phyloP scores from a whole-genome alignment of 2,797 vertebrate genomes.

The Clarias fuscus region DNA sequence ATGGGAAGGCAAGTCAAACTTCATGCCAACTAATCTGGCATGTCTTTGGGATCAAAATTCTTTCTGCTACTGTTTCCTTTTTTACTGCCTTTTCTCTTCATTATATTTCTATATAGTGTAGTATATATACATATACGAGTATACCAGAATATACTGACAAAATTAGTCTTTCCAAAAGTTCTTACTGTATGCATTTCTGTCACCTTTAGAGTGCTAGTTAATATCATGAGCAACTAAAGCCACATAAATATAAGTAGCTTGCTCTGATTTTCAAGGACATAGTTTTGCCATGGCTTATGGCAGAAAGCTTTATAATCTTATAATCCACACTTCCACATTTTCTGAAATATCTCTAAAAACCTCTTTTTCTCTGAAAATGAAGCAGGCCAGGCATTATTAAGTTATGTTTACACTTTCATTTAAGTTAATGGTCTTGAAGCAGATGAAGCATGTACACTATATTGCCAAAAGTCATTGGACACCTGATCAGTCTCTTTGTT shows the following conservation, averaged over 20 bases:
- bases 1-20: conserved; percentile 50
- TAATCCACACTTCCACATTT: neutral
- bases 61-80: conserved; percentile 7
- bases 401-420: neutral
- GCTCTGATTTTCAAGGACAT: neutral
- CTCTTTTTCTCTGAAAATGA: neutral
- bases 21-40: conserved; percentile 56
- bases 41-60: conserved; percentile 41
- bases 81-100: conserved; percentile 3
- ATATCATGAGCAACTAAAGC: neutral
- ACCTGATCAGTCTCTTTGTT: neutral
- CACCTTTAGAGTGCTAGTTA: neutral
- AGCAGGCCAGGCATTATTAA: conserved; percentile 16
- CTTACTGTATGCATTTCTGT: neutral
- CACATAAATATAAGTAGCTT: neutral
- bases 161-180: neutral
- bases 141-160: neutral
- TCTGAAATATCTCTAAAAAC: neutral
- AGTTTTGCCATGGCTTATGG: neutral
- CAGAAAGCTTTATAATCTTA: neutral
- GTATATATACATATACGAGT: neutral
- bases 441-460: neutral
- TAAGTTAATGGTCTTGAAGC: neutral
- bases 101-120: conserved; percentile 16
- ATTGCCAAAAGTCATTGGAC: neutral